A percentile compares a stretch with the other conserved stretches of the same genome.
Conservation (phyloP, 1,140 invertebrate species). For the Triops cancriformis region DNA sequence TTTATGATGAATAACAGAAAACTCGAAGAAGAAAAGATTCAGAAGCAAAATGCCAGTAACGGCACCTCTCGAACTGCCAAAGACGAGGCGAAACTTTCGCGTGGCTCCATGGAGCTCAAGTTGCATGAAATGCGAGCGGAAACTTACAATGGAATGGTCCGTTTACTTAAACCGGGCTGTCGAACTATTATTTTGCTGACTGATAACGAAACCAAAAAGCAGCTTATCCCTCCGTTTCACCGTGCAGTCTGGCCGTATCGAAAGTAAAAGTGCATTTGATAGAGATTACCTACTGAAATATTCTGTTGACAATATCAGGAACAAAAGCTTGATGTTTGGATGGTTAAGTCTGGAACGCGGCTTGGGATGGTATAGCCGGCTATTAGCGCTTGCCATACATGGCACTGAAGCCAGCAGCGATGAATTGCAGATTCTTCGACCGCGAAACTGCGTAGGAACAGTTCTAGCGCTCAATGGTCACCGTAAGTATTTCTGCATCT, state of each 20-base stretch:
- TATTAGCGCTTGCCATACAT: conserved; percentile 73
- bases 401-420: conserved; percentile 53
- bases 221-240: conserved; percentile 82
- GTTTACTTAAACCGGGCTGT: conserved; percentile 88
- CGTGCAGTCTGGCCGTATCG: conserved; percentile 89
- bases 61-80: conserved; percentile 36
- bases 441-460: conserved; percentile 93
- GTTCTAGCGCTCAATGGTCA: conserved; percentile 92
- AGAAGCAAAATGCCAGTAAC: conserved; percentile 35
- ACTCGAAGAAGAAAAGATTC: conserved; percentile 67
- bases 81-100: not conserved
- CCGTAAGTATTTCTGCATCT: conserved; percentile 95
- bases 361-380: conserved; percentile 79
- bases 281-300: not conserved
- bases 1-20: conserved; percentile 41
- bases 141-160: conserved; percentile 89
- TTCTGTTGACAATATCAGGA: conserved; percentile 50
- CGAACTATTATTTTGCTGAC: conserved; percentile 83
- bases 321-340: conserved; percentile 87
- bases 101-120: conserved; percentile 49
- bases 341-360: conserved; percentile 82
- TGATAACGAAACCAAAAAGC: conserved; percentile 74
- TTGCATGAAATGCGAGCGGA: conserved; percentile 88
- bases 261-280: conserved; percentile 53
- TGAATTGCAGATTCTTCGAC: conserved; percentile 58